These are phyloP conservation scores for Vollenhovia emeryi DNA, from an alignment of 1,140 invertebrate species.

Conservation along the genomic window DNA sequence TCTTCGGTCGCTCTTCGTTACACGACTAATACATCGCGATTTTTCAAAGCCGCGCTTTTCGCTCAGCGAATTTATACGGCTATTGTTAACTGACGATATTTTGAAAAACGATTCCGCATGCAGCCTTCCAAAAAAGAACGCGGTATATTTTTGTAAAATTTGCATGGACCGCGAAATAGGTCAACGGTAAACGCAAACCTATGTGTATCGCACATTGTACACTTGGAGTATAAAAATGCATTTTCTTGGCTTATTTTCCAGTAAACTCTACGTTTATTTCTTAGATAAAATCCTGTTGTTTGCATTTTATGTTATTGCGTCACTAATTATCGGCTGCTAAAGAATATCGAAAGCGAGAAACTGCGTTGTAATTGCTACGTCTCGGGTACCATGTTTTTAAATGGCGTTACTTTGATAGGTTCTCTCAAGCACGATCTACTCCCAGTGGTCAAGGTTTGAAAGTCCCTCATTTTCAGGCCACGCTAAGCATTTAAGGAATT, in stretches of 20 bases:
- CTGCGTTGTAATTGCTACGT: neutral
- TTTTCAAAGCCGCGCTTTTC: neutral
- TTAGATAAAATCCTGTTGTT: neutral
- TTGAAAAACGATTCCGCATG: neutral
- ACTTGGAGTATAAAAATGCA: neutral
- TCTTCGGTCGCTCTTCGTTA: neutral
- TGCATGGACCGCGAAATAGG: neutral
- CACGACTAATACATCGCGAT: slow-evolving; percentile 16
- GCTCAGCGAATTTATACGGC: neutral
- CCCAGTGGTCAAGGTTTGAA: slow-evolving; percentile 24
- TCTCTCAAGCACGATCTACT: neutral
- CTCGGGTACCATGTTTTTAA: slow-evolving; percentile 8
- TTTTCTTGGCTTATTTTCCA: neutral
- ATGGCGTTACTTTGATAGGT: neutral
- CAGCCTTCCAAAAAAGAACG: neutral
- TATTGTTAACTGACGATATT: slow-evolving; percentile 8
- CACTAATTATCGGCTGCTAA: neutral
- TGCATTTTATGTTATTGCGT: slow-evolving; percentile 10
- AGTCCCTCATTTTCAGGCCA: slow-evolving; percentile 8
- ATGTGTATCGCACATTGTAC: neutral
- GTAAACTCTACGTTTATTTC: neutral
- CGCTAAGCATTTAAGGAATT: slow-evolving; percentile 19
- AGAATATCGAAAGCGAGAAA: neutral
- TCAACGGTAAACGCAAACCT: neutral
- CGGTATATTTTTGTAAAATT: neutral